These are phyloP conservation scores for Atrichornis clamosus DNA, from an alignment of 2,113 vertebrate species.

Conservation along the genomic window DNA sequence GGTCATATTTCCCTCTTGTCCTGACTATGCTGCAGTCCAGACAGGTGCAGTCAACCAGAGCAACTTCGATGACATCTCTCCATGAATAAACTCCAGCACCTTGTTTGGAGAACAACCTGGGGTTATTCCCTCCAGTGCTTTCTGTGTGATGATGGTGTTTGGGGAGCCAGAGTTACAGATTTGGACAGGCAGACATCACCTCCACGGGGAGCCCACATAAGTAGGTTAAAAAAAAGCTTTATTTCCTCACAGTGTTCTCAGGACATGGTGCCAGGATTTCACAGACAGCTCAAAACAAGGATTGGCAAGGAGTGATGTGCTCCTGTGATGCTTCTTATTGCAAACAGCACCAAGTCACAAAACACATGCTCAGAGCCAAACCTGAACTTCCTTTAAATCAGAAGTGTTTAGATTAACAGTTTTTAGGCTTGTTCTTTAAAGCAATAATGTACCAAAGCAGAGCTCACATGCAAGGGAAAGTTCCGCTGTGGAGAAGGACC, in stretches of 20 bases:
- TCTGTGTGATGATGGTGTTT: neutral
- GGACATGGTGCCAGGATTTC: neutral
- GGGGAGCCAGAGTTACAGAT: neutral
- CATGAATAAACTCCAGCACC: neutral
- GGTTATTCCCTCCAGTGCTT: neutral
- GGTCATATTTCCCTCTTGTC: neutral
- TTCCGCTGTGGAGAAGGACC: neutral
- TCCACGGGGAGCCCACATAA: neutral
- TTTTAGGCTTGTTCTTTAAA: neutral
- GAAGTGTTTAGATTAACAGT: neutral
- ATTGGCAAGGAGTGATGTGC: neutral
- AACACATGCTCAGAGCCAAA: neutral
- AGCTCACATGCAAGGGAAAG: neutral
- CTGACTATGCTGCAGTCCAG: neutral
- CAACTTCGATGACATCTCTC: neutral
- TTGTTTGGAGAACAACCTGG: neutral
- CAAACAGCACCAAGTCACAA: neutral
- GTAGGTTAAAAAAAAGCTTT: conserved; percentile 34
- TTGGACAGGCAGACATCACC: neutral
- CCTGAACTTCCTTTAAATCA: neutral
- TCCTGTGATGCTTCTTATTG: neutral
- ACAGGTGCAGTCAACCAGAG: neutral
- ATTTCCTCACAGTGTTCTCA: neutral
- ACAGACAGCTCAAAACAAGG: neutral
- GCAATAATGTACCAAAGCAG: neutral